Percentiles rank a stretch among this genome's conserved stretches.
Conservation (phyloP, 2,888 invertebrate genomes). For the Ectemnius lituratus region DNA sequence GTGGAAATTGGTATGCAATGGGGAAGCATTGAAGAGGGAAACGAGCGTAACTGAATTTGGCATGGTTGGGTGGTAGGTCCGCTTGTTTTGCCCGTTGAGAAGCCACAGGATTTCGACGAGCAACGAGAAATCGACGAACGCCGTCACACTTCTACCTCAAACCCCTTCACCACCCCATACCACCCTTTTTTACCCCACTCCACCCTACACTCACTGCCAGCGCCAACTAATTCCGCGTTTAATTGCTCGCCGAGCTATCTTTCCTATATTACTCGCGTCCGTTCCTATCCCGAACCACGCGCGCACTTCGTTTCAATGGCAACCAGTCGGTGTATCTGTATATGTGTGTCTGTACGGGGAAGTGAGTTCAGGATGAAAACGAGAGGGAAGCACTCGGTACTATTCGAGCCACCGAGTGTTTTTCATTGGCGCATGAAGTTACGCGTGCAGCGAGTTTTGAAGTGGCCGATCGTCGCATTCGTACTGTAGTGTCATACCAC, state of each 20-base stretch:
- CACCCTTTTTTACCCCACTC: conserved; percentile 11
- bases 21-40: conserved; percentile 35
- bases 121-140: conserved; percentile 14
- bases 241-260: conserved; percentile 39
- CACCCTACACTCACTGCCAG: not conserved
- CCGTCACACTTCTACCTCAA: not conserved
- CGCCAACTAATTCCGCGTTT: conserved; percentile 40
- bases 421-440: too few relatives aligned
- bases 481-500: too few relatives aligned
- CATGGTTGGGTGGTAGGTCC: not conserved
- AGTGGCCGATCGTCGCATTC: too few relatives aligned
- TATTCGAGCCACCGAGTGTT: too few relatives aligned
- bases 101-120: conserved; percentile 18
- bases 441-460: too few relatives aligned
- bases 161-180: not conserved
- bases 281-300: conserved; percentile 32
- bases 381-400: too few relatives aligned
- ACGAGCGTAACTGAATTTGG: conserved; percentile 42
- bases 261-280: conserved; percentile 33
- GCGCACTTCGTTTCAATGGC: not conserved
- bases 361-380: conserved; percentile 19
- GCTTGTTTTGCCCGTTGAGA: not conserved
- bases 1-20: not conserved
- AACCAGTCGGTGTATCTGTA: not conserved
- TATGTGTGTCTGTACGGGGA: conserved; percentile 17